phyloP scores from a whole-genome alignment of 2,888 invertebrate species.

The Troilus luridus region DNA sequence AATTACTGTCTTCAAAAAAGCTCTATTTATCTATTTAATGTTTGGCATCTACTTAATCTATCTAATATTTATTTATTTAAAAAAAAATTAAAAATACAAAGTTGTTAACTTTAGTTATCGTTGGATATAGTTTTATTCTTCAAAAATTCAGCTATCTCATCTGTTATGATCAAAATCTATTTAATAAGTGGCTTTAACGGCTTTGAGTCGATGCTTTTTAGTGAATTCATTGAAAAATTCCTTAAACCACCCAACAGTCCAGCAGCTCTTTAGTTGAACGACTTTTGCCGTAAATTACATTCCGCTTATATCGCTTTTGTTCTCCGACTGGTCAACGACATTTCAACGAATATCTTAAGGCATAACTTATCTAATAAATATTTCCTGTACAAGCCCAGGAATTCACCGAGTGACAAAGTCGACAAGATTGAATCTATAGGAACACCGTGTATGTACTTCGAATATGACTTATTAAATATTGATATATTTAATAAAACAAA shows the following conservation, averaged over 20 bases:
- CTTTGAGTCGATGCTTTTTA: neutral
- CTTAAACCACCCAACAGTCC: neutral
- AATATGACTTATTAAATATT: neutral
- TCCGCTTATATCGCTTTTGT: neutral
- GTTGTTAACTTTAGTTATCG: too few species aligned
- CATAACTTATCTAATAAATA: slow-evolving; percentile 16
- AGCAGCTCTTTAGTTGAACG: neutral
- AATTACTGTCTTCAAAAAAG: too few species aligned
- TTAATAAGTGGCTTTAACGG: too few species aligned
- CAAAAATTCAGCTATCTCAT: too few species aligned
- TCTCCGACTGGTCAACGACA: neutral
- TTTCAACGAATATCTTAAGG: slow-evolving; percentile 3
- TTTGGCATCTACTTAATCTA: too few species aligned
- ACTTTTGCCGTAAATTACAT: slow-evolving; percentile 22
- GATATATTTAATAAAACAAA: too few species aligned
- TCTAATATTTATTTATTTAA: too few species aligned
- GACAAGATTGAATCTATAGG: neutral
- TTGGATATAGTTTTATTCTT: too few species aligned
- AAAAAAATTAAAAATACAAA: too few species aligned
- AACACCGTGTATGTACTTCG: neutral
- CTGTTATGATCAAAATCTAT: too few species aligned
- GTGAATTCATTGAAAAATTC: neutral
- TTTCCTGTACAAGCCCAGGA: neutral
- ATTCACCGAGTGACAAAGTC: neutral
- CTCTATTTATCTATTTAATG: too few species aligned